Conservation (phyloP, 1,140 invertebrate genomes). For the Melitaea cinxia region DNA sequence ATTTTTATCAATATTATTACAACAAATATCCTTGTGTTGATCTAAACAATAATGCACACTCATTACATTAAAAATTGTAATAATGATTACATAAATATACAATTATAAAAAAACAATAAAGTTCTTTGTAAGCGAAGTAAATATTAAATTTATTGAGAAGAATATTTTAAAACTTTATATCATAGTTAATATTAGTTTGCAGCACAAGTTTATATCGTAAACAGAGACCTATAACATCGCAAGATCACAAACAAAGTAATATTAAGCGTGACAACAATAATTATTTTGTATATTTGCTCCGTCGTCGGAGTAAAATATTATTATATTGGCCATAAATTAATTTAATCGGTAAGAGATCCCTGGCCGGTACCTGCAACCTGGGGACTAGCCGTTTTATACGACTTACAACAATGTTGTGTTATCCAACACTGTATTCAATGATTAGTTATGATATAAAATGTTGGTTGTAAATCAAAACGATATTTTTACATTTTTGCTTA, state of each 20-base stretch:
- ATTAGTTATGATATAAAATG: conserved; percentile 32
- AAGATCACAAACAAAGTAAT: conserved; percentile 58
- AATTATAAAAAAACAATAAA: too few relatives aligned
- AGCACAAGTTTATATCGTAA: background rate
- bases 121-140: too few relatives aligned
- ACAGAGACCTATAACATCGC: conserved; percentile 11
- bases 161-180: background rate
- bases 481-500: conserved; percentile 8
- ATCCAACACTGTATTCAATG: conserved; percentile 22
- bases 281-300: conserved; percentile 61
- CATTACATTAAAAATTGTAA: too few relatives aligned
- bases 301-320: conserved; percentile 63
- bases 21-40: background rate
- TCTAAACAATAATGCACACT: too few relatives aligned
- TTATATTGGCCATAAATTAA: conserved; percentile 72
- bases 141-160: background rate
- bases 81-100: too few relatives aligned
- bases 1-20: conserved; percentile 9
- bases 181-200: background rate
- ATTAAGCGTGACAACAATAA: conserved; percentile 62
- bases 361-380: conserved; percentile 18
- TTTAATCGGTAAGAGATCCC: conserved; percentile 51
- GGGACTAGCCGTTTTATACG: conserved; percentile 29
- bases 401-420: conserved; percentile 26
- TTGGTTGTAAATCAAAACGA: conserved; percentile 22